A percentile compares a stretch with the other conserved stretches of the same genome.
Conservation (phyloP, 2,797 vertebrate species). For the Sebastes itinus region DNA sequence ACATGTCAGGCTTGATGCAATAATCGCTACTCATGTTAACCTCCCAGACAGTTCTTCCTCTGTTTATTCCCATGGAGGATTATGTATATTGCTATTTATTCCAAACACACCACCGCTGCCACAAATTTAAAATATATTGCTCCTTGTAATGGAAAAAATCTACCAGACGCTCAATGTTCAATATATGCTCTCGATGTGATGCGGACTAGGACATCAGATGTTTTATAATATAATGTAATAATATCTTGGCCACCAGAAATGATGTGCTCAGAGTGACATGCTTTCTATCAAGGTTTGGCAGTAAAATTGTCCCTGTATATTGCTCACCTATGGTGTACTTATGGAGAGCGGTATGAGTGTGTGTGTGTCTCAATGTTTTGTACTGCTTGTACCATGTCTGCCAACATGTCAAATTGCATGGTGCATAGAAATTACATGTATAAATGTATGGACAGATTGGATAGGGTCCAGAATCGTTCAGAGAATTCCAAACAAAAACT, state of each 20-base stretch:
- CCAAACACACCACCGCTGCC: slow-evolving; percentile 35
- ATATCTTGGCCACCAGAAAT: not conserved
- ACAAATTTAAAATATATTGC: slow-evolving; percentile 39
- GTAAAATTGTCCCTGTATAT: not conserved
- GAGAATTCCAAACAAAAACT: not conserved
- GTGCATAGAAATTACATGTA: not conserved
- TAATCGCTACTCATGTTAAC: slow-evolving; percentile 28
- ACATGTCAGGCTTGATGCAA: slow-evolving; percentile 20
- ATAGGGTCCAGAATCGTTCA: not conserved
- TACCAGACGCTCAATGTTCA: not conserved
- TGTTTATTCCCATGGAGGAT: slow-evolving; percentile 33
- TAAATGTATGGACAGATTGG: not conserved
- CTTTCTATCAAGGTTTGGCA: not conserved
- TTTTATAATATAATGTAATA: not conserved
- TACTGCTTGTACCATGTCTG: not conserved
- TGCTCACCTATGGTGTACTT: not conserved
- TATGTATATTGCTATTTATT: slow-evolving; percentile 39
- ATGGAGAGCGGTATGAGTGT: not conserved
- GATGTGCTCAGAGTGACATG: not conserved
- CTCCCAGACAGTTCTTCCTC: slow-evolving; percentile 4
- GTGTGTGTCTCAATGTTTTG: not conserved
- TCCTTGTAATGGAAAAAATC: slow-evolving; percentile 16
- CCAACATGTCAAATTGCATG: not conserved
- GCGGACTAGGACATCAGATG: not conserved
- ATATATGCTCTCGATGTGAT: not conserved